These are phyloP conservation scores for Hycleus phaleratus DNA, from an alignment of 1,140 invertebrate species.

Conservation along the genomic window DNA sequence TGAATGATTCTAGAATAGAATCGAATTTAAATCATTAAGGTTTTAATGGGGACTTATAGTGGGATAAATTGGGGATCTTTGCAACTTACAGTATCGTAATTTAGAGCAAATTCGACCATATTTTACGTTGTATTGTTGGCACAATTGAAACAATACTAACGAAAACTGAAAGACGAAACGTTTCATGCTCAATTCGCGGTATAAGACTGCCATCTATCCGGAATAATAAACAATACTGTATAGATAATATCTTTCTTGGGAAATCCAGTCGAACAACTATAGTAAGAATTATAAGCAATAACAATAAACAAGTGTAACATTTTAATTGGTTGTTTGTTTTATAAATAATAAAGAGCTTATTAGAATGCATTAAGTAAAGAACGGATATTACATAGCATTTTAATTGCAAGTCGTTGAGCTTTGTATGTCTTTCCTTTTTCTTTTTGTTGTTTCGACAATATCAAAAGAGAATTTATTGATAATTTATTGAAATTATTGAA, in stretches of 20 bases:
- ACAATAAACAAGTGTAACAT: background rate
- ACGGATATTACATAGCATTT: slow-evolving; percentile 11
- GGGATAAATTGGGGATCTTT: background rate
- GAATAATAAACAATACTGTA: slow-evolving; percentile 31
- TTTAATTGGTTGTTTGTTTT: slow-evolving; percentile 15
- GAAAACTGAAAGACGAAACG: slow-evolving; percentile 25
- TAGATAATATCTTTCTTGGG: slow-evolving; percentile 27
- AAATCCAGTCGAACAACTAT: slow-evolving; percentile 22
- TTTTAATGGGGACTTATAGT: too few relatives aligned
- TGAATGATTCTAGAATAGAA: slow-evolving; percentile 32
- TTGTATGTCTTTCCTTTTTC: too few relatives aligned
- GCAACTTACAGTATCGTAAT: slow-evolving; percentile 19
- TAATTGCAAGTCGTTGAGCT: background rate
- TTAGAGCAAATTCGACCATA: slow-evolving; percentile 37
- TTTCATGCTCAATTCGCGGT: slow-evolving; percentile 12
- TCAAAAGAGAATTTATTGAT: too few relatives aligned
- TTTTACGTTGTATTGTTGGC: background rate
- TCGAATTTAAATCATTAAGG: background rate
- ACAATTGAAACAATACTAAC: slow-evolving; percentile 22
- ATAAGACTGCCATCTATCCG: slow-evolving; percentile 19
- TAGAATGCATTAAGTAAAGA: slow-evolving; percentile 12
- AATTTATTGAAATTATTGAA: too few relatives aligned
- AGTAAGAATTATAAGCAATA: background rate
- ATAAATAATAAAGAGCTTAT: slow-evolving; percentile 15
- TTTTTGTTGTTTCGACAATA: too few relatives aligned